Conservation (phyloP, 2,797 vertebrate genomes). For the Iguana delicatissima region DNA sequence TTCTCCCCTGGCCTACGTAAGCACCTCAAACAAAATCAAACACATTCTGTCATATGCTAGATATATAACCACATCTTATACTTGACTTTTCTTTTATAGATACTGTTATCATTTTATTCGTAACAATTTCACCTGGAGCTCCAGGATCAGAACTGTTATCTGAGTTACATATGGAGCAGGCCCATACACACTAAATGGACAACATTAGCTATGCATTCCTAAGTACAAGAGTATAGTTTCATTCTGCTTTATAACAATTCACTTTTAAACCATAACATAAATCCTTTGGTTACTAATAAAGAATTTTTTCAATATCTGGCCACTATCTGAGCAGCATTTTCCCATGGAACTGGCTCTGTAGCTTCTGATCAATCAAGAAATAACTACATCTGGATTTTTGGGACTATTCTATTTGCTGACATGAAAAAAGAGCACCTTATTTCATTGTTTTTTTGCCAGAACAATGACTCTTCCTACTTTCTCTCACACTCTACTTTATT, state of each 20-base stretch:
- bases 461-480: rapidly evolving
- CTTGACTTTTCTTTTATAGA: neutral
- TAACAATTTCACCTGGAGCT: neutral
- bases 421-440: neutral
- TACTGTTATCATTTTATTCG: neutral
- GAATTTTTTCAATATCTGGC: neutral
- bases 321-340: neutral
- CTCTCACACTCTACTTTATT: slow-evolving; percentile 43
- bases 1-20: neutral
- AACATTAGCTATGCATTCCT: neutral
- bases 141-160: neutral
- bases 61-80: neutral
- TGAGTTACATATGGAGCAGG: neutral
- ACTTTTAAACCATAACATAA: too few species aligned
- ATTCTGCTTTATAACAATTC: too few species aligned
- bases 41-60: neutral
- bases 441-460: neutral
- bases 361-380: neutral
- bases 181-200: neutral
- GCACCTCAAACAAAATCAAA: neutral
- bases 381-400: neutral
- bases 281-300: neutral
- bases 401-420: neutral
- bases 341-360: neutral
- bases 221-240: neutral